A percentile compares a stretch with the other conserved stretches of the same genome.
Conservation (phyloP, 2,888 invertebrate genomes). For the Scotopteryx bipunctaria region DNA sequence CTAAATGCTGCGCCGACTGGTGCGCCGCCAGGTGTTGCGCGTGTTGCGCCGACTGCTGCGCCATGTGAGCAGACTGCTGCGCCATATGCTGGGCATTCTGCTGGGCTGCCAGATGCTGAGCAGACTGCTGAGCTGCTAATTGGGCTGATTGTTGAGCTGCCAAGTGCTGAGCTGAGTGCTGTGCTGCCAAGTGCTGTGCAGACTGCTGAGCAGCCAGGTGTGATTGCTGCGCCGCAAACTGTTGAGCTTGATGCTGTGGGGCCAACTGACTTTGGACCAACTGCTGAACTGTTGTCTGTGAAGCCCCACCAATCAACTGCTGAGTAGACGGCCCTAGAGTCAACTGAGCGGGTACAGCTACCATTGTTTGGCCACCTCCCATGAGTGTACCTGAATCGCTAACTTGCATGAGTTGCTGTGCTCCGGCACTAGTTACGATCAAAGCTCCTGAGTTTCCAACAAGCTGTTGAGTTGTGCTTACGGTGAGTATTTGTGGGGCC, state of each 20-base stretch:
- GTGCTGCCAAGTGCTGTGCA: conserved; percentile 59
- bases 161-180: conserved; percentile 61
- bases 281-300: conserved; percentile 73
- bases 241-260: conserved; percentile 68
- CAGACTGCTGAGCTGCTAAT: conserved; percentile 58
- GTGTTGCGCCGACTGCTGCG: conserved; percentile 61
- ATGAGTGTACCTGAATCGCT: conserved; percentile 78
- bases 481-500: conserved; percentile 75
- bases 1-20: conserved; percentile 55
- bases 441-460: conserved; percentile 76
- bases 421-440: conserved; percentile 79
- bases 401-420: conserved; percentile 79
- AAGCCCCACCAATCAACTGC: conserved; percentile 69
- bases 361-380: conserved; percentile 77
- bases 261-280: conserved; percentile 70
- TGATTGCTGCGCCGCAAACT: conserved; percentile 69
- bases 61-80: conserved; percentile 59
- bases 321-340: conserved; percentile 70
- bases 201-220: conserved; percentile 64
- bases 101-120: conserved; percentile 52
- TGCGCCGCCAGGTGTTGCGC: conserved; percentile 59
- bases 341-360: conserved; percentile 76
- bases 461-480: conserved; percentile 77
- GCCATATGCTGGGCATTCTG: conserved; percentile 69
- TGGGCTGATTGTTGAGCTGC: conserved; percentile 63